Evolutionary conservation across 1,140 invertebrate genomes (phyloP).

Genomic region (Trissolcus basalis): DNA sequence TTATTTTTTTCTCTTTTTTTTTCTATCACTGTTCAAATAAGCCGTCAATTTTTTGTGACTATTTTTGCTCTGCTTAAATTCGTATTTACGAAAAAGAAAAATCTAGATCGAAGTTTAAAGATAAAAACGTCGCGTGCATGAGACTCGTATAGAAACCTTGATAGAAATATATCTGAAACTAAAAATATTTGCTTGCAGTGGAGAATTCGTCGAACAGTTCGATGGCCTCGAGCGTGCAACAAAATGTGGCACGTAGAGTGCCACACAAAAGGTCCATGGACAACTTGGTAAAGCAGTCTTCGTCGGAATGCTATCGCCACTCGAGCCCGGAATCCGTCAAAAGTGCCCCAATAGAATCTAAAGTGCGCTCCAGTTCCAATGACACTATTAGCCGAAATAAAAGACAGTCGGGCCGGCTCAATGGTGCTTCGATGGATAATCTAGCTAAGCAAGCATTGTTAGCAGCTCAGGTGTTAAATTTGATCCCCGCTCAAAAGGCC

Average conservation of each 20-base stretch:
- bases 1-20: no score
- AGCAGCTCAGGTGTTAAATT: constrained; percentile 85
- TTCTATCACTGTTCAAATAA: no score
- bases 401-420: constrained; percentile 58
- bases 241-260: constrained; percentile 60
- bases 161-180: constrained; percentile 1
- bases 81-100: no score
- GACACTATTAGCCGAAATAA: constrained; percentile 69
- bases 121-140: neutral
- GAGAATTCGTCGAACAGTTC: constrained; percentile 70
- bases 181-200: constrained; percentile 52
- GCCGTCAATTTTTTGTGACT: no score
- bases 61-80: no score
- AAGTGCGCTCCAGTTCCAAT: constrained; percentile 69
- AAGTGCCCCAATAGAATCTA: constrained; percentile 70
- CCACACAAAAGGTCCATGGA: constrained; percentile 69
- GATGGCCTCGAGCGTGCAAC: constrained; percentile 63
- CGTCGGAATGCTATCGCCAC: constrained; percentile 66
- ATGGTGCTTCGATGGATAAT: constrained; percentile 80
- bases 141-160: neutral
- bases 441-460: constrained; percentile 83
- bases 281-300: constrained; percentile 67
- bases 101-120: neutral
- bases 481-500: constrained; percentile 87
- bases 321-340: constrained; percentile 73